phyloP scores from a whole-genome alignment of 2,113 vertebrate genomes.

The Camelus bactrianus region DNA sequence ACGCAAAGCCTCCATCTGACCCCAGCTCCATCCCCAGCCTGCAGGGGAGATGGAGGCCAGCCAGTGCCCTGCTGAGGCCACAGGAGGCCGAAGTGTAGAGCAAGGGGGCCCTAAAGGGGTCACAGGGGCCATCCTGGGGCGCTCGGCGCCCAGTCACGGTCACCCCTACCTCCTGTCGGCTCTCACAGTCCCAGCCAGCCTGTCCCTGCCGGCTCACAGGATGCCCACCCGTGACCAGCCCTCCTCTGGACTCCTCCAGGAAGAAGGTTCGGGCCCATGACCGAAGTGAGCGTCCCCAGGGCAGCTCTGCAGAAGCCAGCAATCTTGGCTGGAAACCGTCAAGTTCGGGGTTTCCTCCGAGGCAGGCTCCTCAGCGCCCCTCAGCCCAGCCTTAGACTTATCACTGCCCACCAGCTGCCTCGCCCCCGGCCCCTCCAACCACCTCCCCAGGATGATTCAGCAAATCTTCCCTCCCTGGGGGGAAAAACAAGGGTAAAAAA shows the following conservation, averaged over 20 bases:
- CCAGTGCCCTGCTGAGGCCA: fast-evolving
- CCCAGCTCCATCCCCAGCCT: neutral
- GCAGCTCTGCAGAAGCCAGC: constrained; percentile 22
- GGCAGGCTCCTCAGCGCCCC: constrained; percentile 66
- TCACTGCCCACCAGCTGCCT: constrained; percentile 85
- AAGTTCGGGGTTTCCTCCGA: constrained; percentile 70
- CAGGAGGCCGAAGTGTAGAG: neutral
- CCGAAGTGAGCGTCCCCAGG: neutral
- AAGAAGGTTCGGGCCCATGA: neutral
- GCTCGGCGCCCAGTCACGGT: fast-evolving
- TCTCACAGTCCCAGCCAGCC: neutral
- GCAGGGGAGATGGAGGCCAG: neutral
- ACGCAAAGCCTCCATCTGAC: neutral
- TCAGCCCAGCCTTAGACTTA: constrained; percentile 83
- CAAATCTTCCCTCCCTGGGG: constrained; percentile 85
- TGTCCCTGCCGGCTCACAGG: neutral
- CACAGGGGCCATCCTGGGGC: neutral
- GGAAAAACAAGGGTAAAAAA: constrained; percentile 82
- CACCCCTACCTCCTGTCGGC: fast-evolving
- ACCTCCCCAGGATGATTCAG: constrained; percentile 87
- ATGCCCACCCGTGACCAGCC: fast-evolving
- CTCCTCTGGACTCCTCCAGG: neutral
- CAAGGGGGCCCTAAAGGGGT: neutral
- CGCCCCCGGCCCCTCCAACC: constrained; percentile 65
- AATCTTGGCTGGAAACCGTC: constrained; percentile 83